Evolutionary conservation across 2,888 invertebrate genomes (phyloP), one percentile per base, ranked within the genome.

Genomic region (Bellardia bayeri): DNA sequence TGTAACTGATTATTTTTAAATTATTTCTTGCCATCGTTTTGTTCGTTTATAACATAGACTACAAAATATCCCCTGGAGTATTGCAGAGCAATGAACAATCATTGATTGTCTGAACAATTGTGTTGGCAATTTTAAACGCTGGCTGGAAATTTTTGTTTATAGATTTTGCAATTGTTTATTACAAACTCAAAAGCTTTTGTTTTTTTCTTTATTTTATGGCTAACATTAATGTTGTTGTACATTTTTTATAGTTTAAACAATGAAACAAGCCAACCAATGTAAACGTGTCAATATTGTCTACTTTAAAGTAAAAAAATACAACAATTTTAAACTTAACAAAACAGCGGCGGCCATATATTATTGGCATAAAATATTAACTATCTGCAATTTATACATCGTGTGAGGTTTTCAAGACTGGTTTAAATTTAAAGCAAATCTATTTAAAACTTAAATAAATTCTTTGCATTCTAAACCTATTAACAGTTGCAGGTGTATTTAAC

Each of bases 11-110:
- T 75, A 49, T 61, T 68, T 75, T 33, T 23, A 23, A 23, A 23
- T 23, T 14, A 13, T 72, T 9, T 8, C 56, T 9, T 33, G 7
- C 74, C 51, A 30, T 42, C 23, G 23, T 23, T 23, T 0, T 23
- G 23, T 72, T 16, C 37, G 37, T 58, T 58, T 49, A 45, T 49
- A 58, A 11, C 68, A 66, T 4, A 72, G 8, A 58, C 16, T 56
- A 58, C n/a, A 33, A 68, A 74, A 72, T 76, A 87, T 76, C 66
- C 87, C 86, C 87, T 37, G 66, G 87, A 87, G 87, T 84, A 84
- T 81, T 76, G 56, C 69, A 9, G 23, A 56, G 40, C 54, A 75
- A 16, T 49, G 49, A 45, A 69, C 79, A 51, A 37, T 3, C 68
- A 82, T 30, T 49, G 75, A 75, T 82, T 82, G 66, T 61, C 66